A percentile compares a stretch with the other conserved stretches of the same genome.
These are phyloP conservation scores for Nautilus pompilius DNA, from an alignment of 1,140 invertebrate genomes.

Conservation along the genomic window DNA sequence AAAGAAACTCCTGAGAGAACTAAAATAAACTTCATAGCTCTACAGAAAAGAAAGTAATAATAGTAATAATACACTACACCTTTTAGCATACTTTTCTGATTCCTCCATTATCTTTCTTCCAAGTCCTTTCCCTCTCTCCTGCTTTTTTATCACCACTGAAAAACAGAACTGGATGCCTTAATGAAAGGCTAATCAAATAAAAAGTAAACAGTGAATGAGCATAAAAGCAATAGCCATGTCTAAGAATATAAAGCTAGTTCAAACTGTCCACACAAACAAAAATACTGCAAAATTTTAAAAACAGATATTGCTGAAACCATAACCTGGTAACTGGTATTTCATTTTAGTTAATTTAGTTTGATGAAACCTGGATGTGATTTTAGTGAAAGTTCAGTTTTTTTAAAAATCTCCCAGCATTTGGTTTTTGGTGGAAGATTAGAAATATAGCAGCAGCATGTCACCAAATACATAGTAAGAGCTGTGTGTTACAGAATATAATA, in stretches of 20 bases:
- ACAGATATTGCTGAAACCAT: no score
- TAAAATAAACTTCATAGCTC: neutral
- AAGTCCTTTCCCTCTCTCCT: slow-evolving; percentile 28
- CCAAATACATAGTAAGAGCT: no score
- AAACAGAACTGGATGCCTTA: neutral
- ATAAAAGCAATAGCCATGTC: neutral
- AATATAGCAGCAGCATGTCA: no score
- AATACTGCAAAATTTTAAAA: neutral
- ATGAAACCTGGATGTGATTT: no score
- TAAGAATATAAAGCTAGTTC: neutral
- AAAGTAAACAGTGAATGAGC: neutral
- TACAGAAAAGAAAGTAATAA: neutral
- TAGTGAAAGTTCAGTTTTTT: no score
- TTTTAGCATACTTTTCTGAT: slow-evolving; percentile 40
- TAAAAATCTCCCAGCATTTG: no score
- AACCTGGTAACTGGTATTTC: no score
- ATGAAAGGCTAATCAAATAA: neutral
- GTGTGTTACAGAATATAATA: no score
- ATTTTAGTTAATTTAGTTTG: no score
- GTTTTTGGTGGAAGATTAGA: no score
- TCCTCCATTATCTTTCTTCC: slow-evolving; percentile 41
- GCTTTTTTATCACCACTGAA: slow-evolving; percentile 14
- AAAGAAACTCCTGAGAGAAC: neutral
- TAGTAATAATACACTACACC: slow-evolving; percentile 17
- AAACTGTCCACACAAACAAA: neutral